Evolutionary conservation across 2,888 invertebrate species (phyloP), one percentile per base, ranked within the genome.

Genomic region (Oscheius sp.): DNA sequence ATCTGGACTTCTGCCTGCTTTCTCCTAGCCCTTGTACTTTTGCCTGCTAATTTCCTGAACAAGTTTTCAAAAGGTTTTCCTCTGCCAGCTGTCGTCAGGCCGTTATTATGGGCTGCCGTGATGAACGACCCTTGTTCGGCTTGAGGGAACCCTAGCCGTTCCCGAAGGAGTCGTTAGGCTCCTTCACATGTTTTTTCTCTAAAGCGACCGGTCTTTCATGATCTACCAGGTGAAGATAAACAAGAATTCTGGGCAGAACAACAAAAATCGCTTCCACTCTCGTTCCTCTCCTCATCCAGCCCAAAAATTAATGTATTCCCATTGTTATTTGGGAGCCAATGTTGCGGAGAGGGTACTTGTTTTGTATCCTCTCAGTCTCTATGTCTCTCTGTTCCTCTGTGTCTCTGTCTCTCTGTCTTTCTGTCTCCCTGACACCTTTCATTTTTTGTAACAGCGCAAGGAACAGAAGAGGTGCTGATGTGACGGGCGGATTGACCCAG

Each of bases 101-200:
- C 29, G 47, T 65, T 65, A 65, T 65, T 50, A 65, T 65, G 48
- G 60, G 65, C 29, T 32, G 21, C 50, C 10, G 48, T 65, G 65
- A 65, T 65, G 65, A 48, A 65, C 51, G 65, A 50, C 65, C 29
- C 50, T 21, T 50, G 50, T 65, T 21, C 21, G n/a, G 57, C 32
- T 10, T 21, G 21, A 21, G 2, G 57, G 57, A 57, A 33, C 32
- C 32, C 9, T 21, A 32, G 29, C 53, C 53, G n/a, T 29, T 33
- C 32, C 10, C 29, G 57, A 29, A 57, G 57, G 57, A 13, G 53
- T 21, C 32, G 7, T 57, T 33, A 21, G 10, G 29, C 57, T 29
- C 21, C 21, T 21, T 21, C 21, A 33, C 57, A 3, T 57, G 10
- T 29, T 57, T 29, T 57, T 57, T 33, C 21, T 2, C 11, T 53